Base-by-base conservation (phyloP, 2,888 invertebrate genomes). In the Cantharis rustica region DNA sequence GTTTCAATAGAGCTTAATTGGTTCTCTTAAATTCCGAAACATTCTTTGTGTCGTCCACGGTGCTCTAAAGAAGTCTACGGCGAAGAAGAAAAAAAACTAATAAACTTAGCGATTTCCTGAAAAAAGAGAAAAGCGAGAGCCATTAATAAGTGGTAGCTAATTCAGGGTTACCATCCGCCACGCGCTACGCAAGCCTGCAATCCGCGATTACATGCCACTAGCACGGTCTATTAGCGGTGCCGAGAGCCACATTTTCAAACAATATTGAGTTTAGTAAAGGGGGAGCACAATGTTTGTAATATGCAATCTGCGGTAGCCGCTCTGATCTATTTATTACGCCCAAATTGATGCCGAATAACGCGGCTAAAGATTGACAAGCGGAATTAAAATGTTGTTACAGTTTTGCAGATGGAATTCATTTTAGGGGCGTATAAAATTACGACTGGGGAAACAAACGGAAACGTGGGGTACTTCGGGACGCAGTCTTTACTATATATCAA, bases 101-200 rank as follows among this genome's bases (percentile, higher is more conserved):
- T 76, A 76, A 76, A 73, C 76, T 61, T 71, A 69, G 69, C 68
- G 72, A 72, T 69, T 75, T 72, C 61, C 63, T 61, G 75, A 75
- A 72, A 62, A 47, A 71, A 71, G 71, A 74, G 61, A 74, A 68
- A 72, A 72, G 72, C 72, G 69, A 68, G 69, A 62, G 70, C 73
- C 73, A 73, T 73, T 76, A 76, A 76, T 76, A 76, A 76, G 76
- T 71, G 71, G 73, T 62, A 75, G 73, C 76, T 76, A 76, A 76
- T 76, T 76, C 76, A 62, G 73, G 73, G 73, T 73, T 71, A 70
- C 70, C 68, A 72, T 72, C 72, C 70, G 69, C 83, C 79, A 82
- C 80, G 81, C 78, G 79, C 75, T 80, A 75, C 71, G 72, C 81
- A 77, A 79, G 79, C 75, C 79, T 75, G 82, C 80, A 79, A 76